These are phyloP conservation scores for Danionella cerebrum DNA, from an alignment of 2,113 vertebrate species.

Conservation along the genomic window DNA sequence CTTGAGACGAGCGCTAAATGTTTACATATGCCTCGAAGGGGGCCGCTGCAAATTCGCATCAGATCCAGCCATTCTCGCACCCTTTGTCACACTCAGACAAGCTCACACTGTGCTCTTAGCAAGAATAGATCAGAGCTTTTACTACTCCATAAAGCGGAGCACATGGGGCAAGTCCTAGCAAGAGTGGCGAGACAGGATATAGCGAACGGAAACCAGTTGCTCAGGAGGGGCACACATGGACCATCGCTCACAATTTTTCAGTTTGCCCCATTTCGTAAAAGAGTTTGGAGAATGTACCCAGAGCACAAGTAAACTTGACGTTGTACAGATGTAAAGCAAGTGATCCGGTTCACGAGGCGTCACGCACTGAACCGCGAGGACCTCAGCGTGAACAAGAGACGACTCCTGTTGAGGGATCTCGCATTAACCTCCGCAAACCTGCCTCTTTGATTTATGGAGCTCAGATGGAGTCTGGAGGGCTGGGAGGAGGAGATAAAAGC, in stretches of 20 bases:
- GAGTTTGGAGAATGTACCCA: not conserved
- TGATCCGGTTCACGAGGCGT: not conserved
- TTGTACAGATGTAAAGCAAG: not conserved
- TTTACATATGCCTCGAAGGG: conserved; percentile 17
- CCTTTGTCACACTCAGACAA: conserved; percentile 1
- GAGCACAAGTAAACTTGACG: not conserved
- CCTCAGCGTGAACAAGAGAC: conserved; percentile 11
- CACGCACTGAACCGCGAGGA: not conserved
- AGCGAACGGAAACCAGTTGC: not conserved
- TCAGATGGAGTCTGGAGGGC: conserved; percentile 22
- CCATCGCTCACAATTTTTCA: not conserved
- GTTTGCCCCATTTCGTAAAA: not conserved
- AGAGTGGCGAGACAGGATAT: not conserved
- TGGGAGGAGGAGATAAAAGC: conserved; percentile 13
- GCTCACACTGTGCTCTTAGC: conserved; percentile 5
- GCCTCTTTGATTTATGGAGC: conserved; percentile 32
- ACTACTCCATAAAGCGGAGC: conserved; percentile 14
- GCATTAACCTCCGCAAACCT: not conserved
- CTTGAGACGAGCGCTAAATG: not conserved
- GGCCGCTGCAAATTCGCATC: not conserved
- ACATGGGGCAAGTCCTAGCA: not conserved
- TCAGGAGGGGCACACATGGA: not conserved
- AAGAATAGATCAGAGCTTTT: conserved; percentile 14
- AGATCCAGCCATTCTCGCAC: conserved; percentile 1
- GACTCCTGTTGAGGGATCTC: not conserved